Base-by-base conservation (phyloP, 2,797 vertebrate genomes). In the Thaleichthys pacificus region DNA sequence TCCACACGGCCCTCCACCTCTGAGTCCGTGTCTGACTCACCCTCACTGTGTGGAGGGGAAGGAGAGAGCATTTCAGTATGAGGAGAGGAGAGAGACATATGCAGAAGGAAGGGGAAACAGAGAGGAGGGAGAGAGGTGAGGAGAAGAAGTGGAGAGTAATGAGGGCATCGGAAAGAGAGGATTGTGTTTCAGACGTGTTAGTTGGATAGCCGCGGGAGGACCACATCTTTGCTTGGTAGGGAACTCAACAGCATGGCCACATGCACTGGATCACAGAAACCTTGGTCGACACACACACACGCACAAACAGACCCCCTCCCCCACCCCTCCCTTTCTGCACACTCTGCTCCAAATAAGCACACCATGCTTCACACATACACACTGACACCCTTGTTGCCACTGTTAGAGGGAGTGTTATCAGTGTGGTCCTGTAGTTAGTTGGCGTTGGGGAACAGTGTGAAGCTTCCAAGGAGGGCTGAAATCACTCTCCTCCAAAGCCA, bases 1-100 rank as follows among this genome's bases (percentile, higher is more conserved):
- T 99, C 97, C 61, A 98, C 96, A 0, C 95, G 94, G 64, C 96
- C 95, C 82, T 98, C 97, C 80, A 96, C 85, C 86, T 99, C 97
- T 0, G 96, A 98, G 85, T 98, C 97, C 17, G 92, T 91, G 9
- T 97, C 97, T 0, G 97, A 99, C 83, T 96, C 96, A 0, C 95
- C 97, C 2, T 94, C 96, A 0, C 97, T 99, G 92, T 8, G 57
- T 32, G 24, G 28, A 38, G 7, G n/a, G 65, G 22, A 56, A 2
- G 51, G 28, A 61, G 2, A 51, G 26, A 62, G 26, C 71, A 49
- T 35, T 66, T 63, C 73, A 72, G 71, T 77, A 60, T 86, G 57
- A 80, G 26, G 57, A 54, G 58, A 28, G 32, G 30, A 22, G 35
- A 51, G 9, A 24, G 38, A 61, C 7, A 15, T 19, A 30, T 8